Conservation (phyloP, 2,797 vertebrate species). For the Tapera naevia region DNA sequence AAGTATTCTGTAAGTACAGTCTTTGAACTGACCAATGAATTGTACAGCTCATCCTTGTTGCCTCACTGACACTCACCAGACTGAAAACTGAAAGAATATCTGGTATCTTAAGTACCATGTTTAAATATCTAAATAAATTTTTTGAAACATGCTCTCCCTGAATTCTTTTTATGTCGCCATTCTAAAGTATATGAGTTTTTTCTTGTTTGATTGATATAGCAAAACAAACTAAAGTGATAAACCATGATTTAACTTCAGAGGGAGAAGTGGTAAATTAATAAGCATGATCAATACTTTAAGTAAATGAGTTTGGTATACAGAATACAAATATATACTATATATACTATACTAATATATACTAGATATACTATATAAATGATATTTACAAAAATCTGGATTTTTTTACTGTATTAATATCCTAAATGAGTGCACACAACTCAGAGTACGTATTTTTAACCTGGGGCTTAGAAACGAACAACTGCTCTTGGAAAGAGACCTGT, state of each 20-base stretch:
- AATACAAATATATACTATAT: too few species aligned
- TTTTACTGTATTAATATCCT: neutral
- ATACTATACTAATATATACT: too few species aligned
- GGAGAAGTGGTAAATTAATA: neutral
- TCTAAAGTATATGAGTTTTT: neutral
- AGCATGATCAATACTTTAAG: neutral
- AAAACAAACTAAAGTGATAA: neutral
- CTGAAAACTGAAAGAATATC: neutral
- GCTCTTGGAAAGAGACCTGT: neutral
- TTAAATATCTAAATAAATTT: neutral
- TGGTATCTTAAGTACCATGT: neutral
- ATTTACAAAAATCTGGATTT: neutral
- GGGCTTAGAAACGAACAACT: neutral
- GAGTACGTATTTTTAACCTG: neutral
- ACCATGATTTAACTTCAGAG: neutral
- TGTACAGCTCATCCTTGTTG: neutral
- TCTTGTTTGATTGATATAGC: neutral
- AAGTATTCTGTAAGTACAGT: neutral
- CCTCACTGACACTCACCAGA: neutral
- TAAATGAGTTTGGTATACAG: neutral
- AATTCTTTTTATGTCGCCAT: neutral
- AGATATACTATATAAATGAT: neutral
- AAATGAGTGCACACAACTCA: neutral
- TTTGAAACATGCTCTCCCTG: neutral
- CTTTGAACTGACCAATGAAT: neutral